Percentiles rank a stretch among this genome's conserved stretches.
Conservation (phyloP, 2,888 invertebrate species). For the Linnaemya vulpina region DNA sequence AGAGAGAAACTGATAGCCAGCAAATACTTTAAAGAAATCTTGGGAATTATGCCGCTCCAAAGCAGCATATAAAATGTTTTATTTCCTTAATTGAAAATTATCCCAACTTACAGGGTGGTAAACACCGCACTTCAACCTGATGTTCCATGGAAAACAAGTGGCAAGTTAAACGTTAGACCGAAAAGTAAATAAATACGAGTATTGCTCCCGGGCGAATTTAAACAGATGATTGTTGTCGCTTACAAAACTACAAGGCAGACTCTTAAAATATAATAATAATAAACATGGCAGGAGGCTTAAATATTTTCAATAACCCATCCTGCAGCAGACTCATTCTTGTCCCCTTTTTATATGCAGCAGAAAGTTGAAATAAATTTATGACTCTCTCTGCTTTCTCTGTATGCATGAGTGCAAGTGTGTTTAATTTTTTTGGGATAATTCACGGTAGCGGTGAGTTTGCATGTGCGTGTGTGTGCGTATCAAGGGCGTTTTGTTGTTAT, state of each 20-base stretch:
- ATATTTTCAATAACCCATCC: slow-evolving; percentile 34
- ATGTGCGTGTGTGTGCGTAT: neutral
- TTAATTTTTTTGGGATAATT: neutral
- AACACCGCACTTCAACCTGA: neutral
- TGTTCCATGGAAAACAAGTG: slow-evolving; percentile 57
- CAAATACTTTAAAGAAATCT: neutral
- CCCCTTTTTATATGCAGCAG: neutral
- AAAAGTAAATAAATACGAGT: slow-evolving; percentile 74
- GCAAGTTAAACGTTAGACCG: slow-evolving; percentile 54
- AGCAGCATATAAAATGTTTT: slow-evolving; percentile 32
- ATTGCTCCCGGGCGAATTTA: slow-evolving; percentile 82
- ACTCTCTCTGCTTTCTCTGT: slow-evolving; percentile 21
- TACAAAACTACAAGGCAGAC: slow-evolving; percentile 48
- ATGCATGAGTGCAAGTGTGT: neutral
- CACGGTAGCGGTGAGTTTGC: slow-evolving; percentile 4
- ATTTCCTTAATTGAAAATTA: slow-evolving; percentile 66
- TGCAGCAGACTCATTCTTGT: neutral
- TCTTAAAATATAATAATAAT: slow-evolving; percentile 31
- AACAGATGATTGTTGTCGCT: slow-evolving; percentile 78
- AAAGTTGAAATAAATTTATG: slow-evolving; percentile 59
- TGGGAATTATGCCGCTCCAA: slow-evolving; percentile 60
- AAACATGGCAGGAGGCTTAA: slow-evolving; percentile 41
- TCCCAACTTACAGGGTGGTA: slow-evolving; percentile 56
- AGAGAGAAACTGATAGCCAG: neutral
- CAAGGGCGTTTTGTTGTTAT: slow-evolving; percentile 65